Conservation (phyloP, 2,888 invertebrate genomes). For the Actias luna region DNA sequence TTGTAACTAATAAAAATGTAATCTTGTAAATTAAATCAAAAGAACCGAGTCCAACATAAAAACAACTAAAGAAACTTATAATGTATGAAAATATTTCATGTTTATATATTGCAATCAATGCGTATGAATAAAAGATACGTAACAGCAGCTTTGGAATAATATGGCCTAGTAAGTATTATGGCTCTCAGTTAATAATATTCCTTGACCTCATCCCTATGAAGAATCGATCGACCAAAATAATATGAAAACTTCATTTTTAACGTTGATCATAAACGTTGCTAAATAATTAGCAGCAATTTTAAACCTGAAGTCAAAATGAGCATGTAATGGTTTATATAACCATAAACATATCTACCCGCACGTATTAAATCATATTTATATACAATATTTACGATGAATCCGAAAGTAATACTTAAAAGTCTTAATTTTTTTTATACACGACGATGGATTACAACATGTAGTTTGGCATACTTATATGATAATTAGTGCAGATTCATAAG, state of each 20-base stretch:
- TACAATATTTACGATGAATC: neutral
- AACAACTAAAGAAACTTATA: neutral
- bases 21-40: neutral
- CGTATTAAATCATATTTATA: neutral
- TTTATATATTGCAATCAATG: neutral
- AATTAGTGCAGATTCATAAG: neutral
- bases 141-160: neutral
- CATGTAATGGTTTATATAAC: neutral
- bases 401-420: neutral
- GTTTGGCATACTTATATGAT: neutral
- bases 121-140: conserved; percentile 1
- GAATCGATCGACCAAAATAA: neutral
- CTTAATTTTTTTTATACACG: neutral
- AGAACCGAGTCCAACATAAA: neutral
- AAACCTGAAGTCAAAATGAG: neutral
- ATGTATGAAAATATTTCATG: neutral
- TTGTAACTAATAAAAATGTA: neutral
- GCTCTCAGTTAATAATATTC: neutral
- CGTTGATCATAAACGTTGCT: neutral
- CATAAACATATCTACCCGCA: neutral
- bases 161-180: neutral
- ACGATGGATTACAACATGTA: neutral
- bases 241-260: neutral
- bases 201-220: conserved; percentile 9
- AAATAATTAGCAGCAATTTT: neutral